Percentiles rank a stretch among this genome's conserved stretches.
Conservation (phyloP, 2,797 vertebrate genomes). For the Alosa sapidissima region DNA sequence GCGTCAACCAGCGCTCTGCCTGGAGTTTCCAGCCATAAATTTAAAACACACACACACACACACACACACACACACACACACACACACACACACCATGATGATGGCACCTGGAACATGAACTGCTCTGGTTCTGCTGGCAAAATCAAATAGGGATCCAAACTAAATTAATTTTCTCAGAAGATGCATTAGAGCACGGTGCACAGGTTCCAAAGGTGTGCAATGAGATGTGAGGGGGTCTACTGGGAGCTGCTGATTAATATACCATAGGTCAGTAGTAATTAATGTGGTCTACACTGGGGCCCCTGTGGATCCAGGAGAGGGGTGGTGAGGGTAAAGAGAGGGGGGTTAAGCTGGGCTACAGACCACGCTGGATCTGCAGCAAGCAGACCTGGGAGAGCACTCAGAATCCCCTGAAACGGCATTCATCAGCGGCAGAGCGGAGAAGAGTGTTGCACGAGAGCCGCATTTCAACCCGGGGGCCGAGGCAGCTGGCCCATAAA, state of each 20-base stretch:
- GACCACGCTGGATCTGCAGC: conserved; percentile 56
- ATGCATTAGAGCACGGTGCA: not conserved
- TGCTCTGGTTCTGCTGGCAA: not conserved
- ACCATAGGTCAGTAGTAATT: conserved; percentile 67
- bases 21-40: not conserved
- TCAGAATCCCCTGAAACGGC: conserved; percentile 59
- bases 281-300: conserved; percentile 57
- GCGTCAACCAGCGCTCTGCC: not conserved
- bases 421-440: conserved; percentile 65
- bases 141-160: not conserved
- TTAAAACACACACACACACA: no score
- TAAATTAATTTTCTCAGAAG: not conserved
- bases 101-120: not conserved
- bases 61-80: no score
- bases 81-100: conserved; percentile 4
- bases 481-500: conserved; percentile 61
- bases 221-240: conserved; percentile 39
- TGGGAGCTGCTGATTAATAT: conserved; percentile 64
- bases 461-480: conserved; percentile 58
- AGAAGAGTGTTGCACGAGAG: conserved; percentile 70
- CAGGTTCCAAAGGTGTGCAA: not conserved
- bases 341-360: conserved; percentile 48
- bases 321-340: conserved; percentile 27
- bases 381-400: conserved; percentile 63
- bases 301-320: conserved; percentile 45